phyloP scores from a whole-genome alignment of 1,140 invertebrate species.

The Drosophila orena region DNA sequence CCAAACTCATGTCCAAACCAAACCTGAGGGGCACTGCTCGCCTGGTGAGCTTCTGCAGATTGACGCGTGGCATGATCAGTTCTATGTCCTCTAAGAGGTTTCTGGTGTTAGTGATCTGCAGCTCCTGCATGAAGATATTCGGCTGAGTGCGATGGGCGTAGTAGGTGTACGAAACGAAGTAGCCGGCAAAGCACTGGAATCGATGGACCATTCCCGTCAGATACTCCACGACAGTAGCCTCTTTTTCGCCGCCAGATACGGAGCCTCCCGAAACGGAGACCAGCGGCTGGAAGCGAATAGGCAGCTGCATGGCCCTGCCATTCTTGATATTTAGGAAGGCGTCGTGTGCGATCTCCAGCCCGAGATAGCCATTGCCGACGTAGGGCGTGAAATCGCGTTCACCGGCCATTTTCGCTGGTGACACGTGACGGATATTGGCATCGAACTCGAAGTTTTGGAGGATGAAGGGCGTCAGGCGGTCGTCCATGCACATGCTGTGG shows the following conservation, averaged over 20 bases:
- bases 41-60: conserved; percentile 57
- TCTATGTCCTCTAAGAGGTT: conserved; percentile 86
- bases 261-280: conserved; percentile 86
- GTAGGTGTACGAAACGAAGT: conserved; percentile 89
- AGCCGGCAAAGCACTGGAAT: conserved; percentile 89
- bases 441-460: conserved; percentile 88
- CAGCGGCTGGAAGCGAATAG: conserved; percentile 90
- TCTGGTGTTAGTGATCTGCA: conserved; percentile 91
- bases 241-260: conserved; percentile 84
- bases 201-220: conserved; percentile 89
- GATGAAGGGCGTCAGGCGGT: conserved; percentile 87
- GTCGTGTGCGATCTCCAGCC: conserved; percentile 88
- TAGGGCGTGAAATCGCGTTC: conserved; percentile 90
- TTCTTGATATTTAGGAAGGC: conserved; percentile 89
- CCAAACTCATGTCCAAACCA: no score
- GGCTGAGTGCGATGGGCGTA: conserved; percentile 93
- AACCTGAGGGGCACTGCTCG: conserved; percentile 61
- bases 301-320: conserved; percentile 89
- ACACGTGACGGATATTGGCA: conserved; percentile 88
- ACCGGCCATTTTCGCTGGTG: conserved; percentile 82
- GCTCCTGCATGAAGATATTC: conserved; percentile 91
- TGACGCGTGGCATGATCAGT: conserved; percentile 85
- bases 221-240: conserved; percentile 89
- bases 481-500: conserved; percentile 88
- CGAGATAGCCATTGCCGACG: conserved; percentile 92